phyloP scores from a whole-genome alignment of 2,888 invertebrate species.

The Ochropacha duplaris region DNA sequence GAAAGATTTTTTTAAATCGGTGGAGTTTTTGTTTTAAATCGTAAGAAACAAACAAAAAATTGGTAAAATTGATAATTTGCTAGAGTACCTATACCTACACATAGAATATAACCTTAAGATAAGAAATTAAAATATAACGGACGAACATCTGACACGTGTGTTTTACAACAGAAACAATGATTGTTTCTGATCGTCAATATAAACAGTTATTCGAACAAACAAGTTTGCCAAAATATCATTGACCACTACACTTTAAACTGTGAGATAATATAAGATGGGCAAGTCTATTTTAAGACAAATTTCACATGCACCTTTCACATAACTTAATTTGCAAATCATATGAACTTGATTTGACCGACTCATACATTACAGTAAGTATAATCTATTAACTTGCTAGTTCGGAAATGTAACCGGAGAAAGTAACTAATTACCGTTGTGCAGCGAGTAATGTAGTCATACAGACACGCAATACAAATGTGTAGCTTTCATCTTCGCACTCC shows the following conservation, averaged over 20 bases:
- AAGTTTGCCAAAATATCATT: not conserved
- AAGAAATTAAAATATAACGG: not conserved
- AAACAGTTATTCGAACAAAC: not conserved
- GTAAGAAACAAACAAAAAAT: too few relatives aligned
- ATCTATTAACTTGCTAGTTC: slow-evolving; percentile 36
- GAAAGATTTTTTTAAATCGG: too few relatives aligned
- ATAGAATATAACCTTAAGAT: too few relatives aligned
- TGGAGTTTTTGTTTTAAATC: too few relatives aligned
- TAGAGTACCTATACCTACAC: too few relatives aligned
- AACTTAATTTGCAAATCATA: not conserved
- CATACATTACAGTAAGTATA: slow-evolving; percentile 23
- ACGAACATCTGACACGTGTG: not conserved
- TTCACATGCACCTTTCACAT: not conserved
- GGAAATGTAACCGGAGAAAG: slow-evolving; percentile 49
- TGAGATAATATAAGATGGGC: not conserved
- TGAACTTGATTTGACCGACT: slow-evolving; percentile 3
- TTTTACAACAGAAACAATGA: not conserved
- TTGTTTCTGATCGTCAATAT: not conserved
- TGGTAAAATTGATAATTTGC: too few relatives aligned
- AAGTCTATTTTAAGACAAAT: not conserved
- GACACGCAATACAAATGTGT: slow-evolving; percentile 45
- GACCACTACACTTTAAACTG: not conserved
- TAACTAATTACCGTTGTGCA: slow-evolving; percentile 53
- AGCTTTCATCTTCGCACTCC: slow-evolving; percentile 46
- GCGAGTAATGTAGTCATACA: slow-evolving; percentile 46